A percentile compares a stretch with the other conserved stretches of the same genome.
phyloP scores from a whole-genome alignment of 2,888 invertebrate species.

The Drosophila aldrichi region DNA sequence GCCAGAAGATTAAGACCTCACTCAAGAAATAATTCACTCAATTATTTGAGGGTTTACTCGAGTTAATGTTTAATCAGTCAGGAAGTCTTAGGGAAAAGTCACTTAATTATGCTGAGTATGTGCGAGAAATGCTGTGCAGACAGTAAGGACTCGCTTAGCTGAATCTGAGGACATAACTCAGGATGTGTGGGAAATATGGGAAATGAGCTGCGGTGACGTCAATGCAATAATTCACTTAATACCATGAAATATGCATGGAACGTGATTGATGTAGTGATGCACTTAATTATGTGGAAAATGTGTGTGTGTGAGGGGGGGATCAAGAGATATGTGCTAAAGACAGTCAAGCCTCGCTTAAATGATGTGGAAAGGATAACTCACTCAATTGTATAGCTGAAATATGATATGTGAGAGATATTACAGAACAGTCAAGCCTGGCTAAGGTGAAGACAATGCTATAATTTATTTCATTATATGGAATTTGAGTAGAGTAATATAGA shows the following conservation, averaged over 20 bases:
- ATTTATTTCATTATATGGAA: too few species aligned
- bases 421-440: background rate
- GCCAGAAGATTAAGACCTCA: too few species aligned
- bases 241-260: background rate
- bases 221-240: background rate
- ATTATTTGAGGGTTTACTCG: background rate
- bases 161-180: background rate
- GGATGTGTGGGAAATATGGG: background rate
- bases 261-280: background rate
- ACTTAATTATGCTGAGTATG: background rate
- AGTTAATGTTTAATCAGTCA: background rate
- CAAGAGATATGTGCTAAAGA: too few species aligned
- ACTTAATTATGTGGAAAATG: background rate
- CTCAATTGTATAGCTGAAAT: background rate
- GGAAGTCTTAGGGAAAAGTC: background rate
- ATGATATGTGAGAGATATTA: background rate
- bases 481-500: too few species aligned
- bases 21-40: background rate
- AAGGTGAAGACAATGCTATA: too few species aligned
- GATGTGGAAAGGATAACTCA: background rate
- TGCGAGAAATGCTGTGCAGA: background rate
- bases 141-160: background rate
- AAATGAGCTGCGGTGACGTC: background rate
- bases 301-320: too few species aligned
- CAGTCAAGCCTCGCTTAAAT: background rate